Conservation (phyloP, 2,888 invertebrate genomes). For the Drosophila neotestacea region DNA sequence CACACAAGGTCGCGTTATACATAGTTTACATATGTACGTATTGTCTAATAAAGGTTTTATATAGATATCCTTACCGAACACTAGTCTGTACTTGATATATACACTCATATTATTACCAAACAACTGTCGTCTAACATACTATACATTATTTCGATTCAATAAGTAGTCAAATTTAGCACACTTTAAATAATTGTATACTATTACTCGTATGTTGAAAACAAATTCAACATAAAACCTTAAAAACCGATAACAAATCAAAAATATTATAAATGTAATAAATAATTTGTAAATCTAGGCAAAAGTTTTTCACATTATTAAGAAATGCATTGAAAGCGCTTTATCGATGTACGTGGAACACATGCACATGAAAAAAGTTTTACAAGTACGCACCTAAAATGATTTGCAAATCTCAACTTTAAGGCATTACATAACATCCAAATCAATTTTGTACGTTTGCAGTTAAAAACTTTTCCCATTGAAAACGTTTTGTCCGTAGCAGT, state of each 20-base stretch:
- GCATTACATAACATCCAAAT: constrained; percentile 27
- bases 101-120: constrained; percentile 34
- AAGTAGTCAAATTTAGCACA: constrained; percentile 38
- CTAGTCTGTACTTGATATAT: constrained; percentile 52
- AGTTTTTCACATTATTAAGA: constrained; percentile 30
- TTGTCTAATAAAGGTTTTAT: constrained; percentile 56
- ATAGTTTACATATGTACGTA: constrained; percentile 37
- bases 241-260: background rate
- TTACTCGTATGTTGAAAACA: constrained; percentile 15
- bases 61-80: constrained; percentile 47
- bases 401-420: constrained; percentile 19
- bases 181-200: constrained; percentile 45
- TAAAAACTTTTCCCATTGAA: constrained; percentile 55
- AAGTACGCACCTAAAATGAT: constrained; percentile 44
- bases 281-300: constrained; percentile 24
- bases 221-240: constrained; percentile 5
- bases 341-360: constrained; percentile 1
- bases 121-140: constrained; percentile 25
- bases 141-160: constrained; percentile 38
- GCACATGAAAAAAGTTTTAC: constrained; percentile 53
- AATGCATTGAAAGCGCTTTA: constrained; percentile 38
- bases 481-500: constrained; percentile 64
- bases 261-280: constrained; percentile 13
- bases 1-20: constrained; percentile 71
- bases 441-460: constrained; percentile 45